phyloP scores from a whole-genome alignment of 2,113 vertebrate species.

The Gallinago paraguaiae region DNA sequence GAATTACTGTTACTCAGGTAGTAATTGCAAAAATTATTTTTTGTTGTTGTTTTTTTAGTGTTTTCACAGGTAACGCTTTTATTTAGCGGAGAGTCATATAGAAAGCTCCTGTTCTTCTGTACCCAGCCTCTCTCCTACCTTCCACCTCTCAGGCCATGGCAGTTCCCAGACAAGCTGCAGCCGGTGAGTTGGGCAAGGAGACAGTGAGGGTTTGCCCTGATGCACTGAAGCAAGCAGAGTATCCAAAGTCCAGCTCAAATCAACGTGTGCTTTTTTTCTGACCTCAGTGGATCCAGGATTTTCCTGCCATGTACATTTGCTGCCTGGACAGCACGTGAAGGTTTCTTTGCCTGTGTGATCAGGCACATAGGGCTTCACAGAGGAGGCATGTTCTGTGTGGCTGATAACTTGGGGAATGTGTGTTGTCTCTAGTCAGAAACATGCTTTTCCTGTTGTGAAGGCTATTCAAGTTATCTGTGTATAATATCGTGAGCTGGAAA shows the following conservation, averaged over 20 bases:
- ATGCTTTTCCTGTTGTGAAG: conserved; percentile 19
- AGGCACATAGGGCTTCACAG: fast-evolving
- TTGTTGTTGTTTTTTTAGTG: not conserved
- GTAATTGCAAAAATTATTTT: not conserved
- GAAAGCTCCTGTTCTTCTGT: not conserved
- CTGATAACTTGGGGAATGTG: not conserved
- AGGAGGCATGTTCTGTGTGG: not conserved
- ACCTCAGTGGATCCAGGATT: not conserved
- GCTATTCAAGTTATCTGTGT: not conserved
- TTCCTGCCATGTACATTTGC: not conserved
- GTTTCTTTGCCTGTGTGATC: not conserved
- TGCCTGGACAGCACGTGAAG: not conserved
- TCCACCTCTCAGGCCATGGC: not conserved
- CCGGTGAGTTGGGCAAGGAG: not conserved
- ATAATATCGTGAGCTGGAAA: not conserved
- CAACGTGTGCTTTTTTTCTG: fast-evolving
- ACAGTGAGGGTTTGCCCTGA: not conserved
- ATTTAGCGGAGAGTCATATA: not conserved
- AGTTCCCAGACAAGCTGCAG: not conserved
- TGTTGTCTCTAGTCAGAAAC: not conserved
- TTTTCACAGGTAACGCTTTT: not conserved
- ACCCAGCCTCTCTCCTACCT: not conserved
- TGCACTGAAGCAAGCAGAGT: not conserved
- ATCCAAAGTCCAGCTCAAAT: not conserved
- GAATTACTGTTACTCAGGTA: not conserved